Evolutionary conservation across 2,888 invertebrate species (phyloP).

Genomic region (Nephrotoma appendiculata): DNA sequence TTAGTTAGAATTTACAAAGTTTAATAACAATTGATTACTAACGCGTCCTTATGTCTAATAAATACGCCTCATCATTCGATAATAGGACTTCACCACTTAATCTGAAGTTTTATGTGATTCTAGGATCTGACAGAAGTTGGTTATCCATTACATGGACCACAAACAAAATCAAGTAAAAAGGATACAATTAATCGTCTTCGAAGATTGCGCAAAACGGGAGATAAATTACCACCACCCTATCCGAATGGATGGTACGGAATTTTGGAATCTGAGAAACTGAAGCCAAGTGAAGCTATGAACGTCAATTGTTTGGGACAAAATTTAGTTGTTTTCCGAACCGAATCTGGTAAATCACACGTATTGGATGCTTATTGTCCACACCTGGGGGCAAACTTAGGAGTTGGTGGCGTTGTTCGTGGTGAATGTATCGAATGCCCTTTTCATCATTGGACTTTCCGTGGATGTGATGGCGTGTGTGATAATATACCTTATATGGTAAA

Average conservation of each 20-base stretch:
- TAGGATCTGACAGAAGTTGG: constrained; percentile 20
- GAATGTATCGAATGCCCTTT: constrained; percentile 80
- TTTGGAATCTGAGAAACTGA: constrained; percentile 49
- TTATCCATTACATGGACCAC: constrained; percentile 10
- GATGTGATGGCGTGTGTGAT: constrained; percentile 54
- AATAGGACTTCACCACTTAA: no score
- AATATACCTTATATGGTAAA: constrained; percentile 56
- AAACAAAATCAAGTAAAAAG: constrained; percentile 8
- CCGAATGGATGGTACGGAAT: constrained; percentile 85
- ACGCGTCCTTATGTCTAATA: no score
- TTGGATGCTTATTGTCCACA: constrained; percentile 85
- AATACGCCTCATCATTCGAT: no score
- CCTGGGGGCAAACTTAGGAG: constrained; percentile 71
- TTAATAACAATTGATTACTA: no score
- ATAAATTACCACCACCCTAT: constrained; percentile 60
- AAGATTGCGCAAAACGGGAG: constrained; percentile 41
- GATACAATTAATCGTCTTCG: constrained; percentile 35
- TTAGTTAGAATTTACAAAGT: neutral
- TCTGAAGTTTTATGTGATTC: constrained; percentile 10
- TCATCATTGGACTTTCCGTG: constrained; percentile 73
- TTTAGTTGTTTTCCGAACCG: constrained; percentile 53
- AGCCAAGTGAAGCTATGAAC: constrained; percentile 38
- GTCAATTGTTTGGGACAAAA: constrained; percentile 56
- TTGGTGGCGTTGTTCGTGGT: constrained; percentile 61
- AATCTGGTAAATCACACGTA: constrained; percentile 46